Percentiles rank a stretch among this genome's conserved stretches.
These are phyloP conservation scores for Lepus oiostolus DNA, from an alignment of 2,797 vertebrate species.

Conservation along the genomic window DNA sequence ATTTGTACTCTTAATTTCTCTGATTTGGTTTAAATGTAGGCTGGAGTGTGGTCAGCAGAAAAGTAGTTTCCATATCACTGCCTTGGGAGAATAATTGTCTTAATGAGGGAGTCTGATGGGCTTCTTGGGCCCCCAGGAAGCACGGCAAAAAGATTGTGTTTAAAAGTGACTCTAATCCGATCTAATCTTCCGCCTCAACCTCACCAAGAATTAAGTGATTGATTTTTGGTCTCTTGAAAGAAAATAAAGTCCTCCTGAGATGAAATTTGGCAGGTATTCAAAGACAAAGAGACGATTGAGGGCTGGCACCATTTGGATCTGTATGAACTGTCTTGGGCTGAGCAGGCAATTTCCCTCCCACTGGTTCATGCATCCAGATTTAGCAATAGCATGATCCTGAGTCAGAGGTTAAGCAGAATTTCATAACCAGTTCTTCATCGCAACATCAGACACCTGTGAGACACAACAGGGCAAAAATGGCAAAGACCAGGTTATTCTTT, in stretches of 20 bases:
- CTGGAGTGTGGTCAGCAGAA: neutral
- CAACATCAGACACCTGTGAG: neutral
- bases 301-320: conserved; percentile 23
- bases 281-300: conserved; percentile 68
- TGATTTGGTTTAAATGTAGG: conserved; percentile 23
- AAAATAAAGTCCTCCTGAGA: conserved; percentile 85
- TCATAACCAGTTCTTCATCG: conserved; percentile 24
- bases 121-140: conserved; percentile 80
- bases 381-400: neutral
- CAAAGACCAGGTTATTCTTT: neutral
- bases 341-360: conserved; percentile 43
- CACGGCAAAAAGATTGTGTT: conserved; percentile 86
- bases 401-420: conserved; percentile 28
- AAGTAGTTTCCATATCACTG: conserved; percentile 31
- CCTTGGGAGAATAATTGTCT: conserved; percentile 86
- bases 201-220: conserved; percentile 85
- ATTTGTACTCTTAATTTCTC: neutral
- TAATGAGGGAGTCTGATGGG: conserved; percentile 83
- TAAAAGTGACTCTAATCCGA: conserved; percentile 85
- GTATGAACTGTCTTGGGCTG: conserved; percentile 16
- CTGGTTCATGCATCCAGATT: neutral
- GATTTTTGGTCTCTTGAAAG: conserved; percentile 86
- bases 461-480: neutral
- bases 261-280: conserved; percentile 82
- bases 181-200: conserved; percentile 84